Conservation (phyloP, 1,140 invertebrate species). For the Episyrphus balteatus region DNA sequence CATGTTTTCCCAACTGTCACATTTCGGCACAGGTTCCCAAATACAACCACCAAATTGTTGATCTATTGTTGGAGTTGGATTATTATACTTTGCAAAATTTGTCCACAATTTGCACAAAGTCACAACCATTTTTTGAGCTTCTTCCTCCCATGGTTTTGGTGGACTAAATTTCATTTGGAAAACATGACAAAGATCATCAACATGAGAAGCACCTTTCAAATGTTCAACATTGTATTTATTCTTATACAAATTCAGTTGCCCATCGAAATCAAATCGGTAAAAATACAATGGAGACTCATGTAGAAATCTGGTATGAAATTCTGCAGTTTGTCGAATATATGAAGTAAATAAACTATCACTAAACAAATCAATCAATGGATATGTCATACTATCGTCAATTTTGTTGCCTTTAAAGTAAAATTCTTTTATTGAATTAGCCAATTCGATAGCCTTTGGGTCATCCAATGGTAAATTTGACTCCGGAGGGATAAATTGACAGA, state of each 20-base stretch:
- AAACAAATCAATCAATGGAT: slow-evolving; percentile 7
- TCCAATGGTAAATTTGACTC: slow-evolving; percentile 8
- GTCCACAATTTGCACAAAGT: slow-evolving; percentile 34
- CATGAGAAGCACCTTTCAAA: slow-evolving; percentile 40
- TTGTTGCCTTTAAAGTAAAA: background rate
- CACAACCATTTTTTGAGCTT: slow-evolving; percentile 35
- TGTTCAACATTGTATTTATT: background rate
- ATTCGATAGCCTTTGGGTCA: background rate
- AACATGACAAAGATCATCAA: slow-evolving; percentile 52
- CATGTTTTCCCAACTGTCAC: slow-evolving; percentile 4
- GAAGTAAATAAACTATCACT: slow-evolving; percentile 28
- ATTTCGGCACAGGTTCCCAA: slow-evolving; percentile 15
- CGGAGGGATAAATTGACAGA: background rate
- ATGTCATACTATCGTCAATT: background rate
- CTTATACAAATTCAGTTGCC: slow-evolving; percentile 20
- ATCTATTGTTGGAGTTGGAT: slow-evolving; percentile 15
- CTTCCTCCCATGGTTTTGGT: slow-evolving; percentile 27
- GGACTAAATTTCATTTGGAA: slow-evolving; percentile 41
- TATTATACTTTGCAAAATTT: slow-evolving; percentile 30
- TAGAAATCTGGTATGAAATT: slow-evolving; percentile 14
- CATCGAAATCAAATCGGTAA: slow-evolving; percentile 38
- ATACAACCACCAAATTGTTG: slow-evolving; percentile 4
- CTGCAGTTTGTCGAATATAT: slow-evolving; percentile 31
- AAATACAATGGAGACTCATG: slow-evolving; percentile 35
- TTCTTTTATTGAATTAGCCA: background rate